Percentiles rank a stretch among this genome's conserved stretches.
Conservation (phyloP, 64 coral and sea anemone species). For the Pocillopora verrucosa region DNA sequence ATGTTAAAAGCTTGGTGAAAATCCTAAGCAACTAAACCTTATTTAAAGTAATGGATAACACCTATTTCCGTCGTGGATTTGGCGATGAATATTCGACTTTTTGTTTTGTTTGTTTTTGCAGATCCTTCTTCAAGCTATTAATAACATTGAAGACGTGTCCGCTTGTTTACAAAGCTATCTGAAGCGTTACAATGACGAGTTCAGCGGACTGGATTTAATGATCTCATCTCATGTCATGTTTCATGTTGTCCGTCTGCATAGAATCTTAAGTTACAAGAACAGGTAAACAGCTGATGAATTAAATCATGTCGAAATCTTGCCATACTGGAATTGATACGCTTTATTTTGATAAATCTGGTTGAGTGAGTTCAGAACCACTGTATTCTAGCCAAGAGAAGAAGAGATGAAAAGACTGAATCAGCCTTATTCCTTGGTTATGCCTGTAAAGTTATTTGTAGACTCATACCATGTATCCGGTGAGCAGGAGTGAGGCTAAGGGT, state of each 20-base stretch:
- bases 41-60: too few relatives aligned
- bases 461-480: too few relatives aligned
- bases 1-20: too few relatives aligned
- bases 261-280: constrained; percentile 89
- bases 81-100: neutral
- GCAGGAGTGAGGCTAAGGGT: too few relatives aligned
- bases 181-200: constrained; percentile 93
- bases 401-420: too few relatives aligned
- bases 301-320: neutral
- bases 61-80: too few relatives aligned
- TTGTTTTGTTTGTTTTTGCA: constrained; percentile 22
- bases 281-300: constrained; percentile 31
- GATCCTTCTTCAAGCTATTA: constrained; percentile 70
- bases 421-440: too few relatives aligned
- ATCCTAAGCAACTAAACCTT: too few relatives aligned
- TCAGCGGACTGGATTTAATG: constrained; percentile 72
- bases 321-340: neutral
- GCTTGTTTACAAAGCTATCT: constrained; percentile 83
- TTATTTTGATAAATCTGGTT: neutral
- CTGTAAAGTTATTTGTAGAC: too few relatives aligned
- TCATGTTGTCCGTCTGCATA: constrained; percentile 87
- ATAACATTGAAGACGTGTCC: constrained; percentile 74
- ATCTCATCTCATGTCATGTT: constrained; percentile 85
- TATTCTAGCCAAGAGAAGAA: too few relatives aligned
- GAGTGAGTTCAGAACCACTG: too few relatives aligned